Conservation (phyloP, 2,888 invertebrate genomes). For the Meghimatium bilineatum region DNA sequence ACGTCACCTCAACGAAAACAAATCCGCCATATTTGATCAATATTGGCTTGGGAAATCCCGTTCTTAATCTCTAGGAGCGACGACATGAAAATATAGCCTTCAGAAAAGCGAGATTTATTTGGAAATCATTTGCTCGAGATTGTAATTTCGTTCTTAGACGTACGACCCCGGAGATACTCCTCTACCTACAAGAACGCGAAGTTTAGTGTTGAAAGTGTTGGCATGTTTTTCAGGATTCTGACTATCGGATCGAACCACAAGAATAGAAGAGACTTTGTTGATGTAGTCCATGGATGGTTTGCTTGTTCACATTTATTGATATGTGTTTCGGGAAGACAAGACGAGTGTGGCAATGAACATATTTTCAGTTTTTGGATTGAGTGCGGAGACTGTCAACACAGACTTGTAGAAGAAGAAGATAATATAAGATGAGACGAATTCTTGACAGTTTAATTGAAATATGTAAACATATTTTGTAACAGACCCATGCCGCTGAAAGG, state of each 20-base stretch:
- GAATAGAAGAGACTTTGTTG: too few species aligned
- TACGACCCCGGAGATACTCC: background rate
- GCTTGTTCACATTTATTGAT: background rate
- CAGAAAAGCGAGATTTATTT: conserved; percentile 1
- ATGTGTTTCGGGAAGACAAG: too few species aligned
- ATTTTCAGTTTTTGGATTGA: too few species aligned
- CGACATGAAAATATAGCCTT: background rate
- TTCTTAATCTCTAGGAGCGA: background rate
- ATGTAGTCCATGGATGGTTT: background rate
- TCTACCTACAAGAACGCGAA: background rate
- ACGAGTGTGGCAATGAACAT: too few species aligned
- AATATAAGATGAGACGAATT: too few species aligned
- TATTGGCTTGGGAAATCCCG: background rate
- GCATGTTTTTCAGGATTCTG: conserved; percentile 7
- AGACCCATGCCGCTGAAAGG: too few species aligned
- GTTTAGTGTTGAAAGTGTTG: background rate
- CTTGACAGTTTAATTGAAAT: too few species aligned
- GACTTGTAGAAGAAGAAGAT: too few species aligned
- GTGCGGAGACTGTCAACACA: too few species aligned
- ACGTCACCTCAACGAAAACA: background rate
- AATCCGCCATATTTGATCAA: conserved; percentile 13
- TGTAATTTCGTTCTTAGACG: background rate
- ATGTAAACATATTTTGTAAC: too few species aligned
- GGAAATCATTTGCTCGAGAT: background rate
- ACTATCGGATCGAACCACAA: too few species aligned